Evolutionary conservation across 2,888 invertebrate species (phyloP).

Genomic region (Eilema sororculum): DNA sequence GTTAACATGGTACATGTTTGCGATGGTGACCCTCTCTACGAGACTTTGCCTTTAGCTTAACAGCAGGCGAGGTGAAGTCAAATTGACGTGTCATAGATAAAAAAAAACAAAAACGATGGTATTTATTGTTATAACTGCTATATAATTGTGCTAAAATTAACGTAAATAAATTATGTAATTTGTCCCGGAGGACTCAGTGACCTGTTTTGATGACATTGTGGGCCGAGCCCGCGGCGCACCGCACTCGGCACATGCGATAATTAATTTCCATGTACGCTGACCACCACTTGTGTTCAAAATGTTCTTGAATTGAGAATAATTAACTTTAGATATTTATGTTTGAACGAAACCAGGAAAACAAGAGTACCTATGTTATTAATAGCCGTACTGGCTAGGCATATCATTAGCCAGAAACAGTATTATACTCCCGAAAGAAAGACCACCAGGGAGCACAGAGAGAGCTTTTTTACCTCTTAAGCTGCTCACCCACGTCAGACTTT

Average conservation of each 20-base stretch:
- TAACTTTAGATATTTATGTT: not conserved
- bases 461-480: too few species aligned
- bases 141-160: not conserved
- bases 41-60: too few species aligned
- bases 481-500: too few species aligned
- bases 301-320: not conserved
- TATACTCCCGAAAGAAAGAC: too few species aligned
- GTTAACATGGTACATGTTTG: too few species aligned
- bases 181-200: not conserved
- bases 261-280: slow-evolving; percentile 14
- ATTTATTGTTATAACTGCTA: not conserved
- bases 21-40: too few species aligned
- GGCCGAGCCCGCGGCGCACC: slow-evolving; percentile 10
- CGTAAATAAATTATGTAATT: not conserved
- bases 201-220: slow-evolving; percentile 5
- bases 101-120: too few species aligned
- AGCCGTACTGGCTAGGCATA: too few species aligned
- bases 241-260: slow-evolving; percentile 15
- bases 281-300: not conserved
- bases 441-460: too few species aligned
- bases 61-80: too few species aligned
- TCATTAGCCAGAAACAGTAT: too few species aligned
- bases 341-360: not conserved
- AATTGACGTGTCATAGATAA: too few species aligned
- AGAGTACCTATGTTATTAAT: not conserved